Evolutionary conservation across 2,113 vertebrate species (phyloP).

Genomic region (Heptranchias perlo): DNA sequence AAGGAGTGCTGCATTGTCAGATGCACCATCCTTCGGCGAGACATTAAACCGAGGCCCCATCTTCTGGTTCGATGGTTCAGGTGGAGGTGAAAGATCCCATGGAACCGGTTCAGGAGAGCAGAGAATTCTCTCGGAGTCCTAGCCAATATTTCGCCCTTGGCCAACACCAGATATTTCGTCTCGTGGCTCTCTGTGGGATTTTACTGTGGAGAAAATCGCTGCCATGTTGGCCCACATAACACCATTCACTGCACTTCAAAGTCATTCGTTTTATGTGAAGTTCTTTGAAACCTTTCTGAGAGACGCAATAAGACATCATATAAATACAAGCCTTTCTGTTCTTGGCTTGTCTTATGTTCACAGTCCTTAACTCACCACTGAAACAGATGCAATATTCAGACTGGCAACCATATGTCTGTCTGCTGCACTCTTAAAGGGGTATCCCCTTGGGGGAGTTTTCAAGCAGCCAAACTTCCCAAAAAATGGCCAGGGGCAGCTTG

Average conservation of each 20-base stretch:
- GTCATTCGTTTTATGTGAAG: neutral
- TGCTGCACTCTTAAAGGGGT: neutral
- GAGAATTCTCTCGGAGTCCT: neutral
- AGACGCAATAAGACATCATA: neutral
- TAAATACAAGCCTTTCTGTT: neutral
- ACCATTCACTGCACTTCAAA: neutral
- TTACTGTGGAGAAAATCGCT: neutral
- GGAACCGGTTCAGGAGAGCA: neutral
- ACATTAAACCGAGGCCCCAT: neutral
- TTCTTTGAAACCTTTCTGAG: neutral
- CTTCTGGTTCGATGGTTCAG: neutral
- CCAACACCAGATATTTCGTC: neutral
- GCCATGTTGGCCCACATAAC: neutral
- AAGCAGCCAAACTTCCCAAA: neutral
- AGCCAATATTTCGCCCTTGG: neutral
- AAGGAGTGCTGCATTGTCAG: neutral
- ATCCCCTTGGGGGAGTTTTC: neutral
- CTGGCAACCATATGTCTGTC: neutral
- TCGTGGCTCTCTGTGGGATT: neutral
- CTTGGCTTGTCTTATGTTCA: neutral
- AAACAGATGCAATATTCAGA: neutral
- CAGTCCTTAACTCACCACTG: neutral
- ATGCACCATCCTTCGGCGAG: neutral
- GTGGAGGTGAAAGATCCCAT: neutral
- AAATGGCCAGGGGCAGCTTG: neutral